Evolutionary conservation across 1,140 invertebrate genomes (phyloP), one percentile per base, ranked within the genome.

Genomic region (Brachionus koreanus): DNA sequence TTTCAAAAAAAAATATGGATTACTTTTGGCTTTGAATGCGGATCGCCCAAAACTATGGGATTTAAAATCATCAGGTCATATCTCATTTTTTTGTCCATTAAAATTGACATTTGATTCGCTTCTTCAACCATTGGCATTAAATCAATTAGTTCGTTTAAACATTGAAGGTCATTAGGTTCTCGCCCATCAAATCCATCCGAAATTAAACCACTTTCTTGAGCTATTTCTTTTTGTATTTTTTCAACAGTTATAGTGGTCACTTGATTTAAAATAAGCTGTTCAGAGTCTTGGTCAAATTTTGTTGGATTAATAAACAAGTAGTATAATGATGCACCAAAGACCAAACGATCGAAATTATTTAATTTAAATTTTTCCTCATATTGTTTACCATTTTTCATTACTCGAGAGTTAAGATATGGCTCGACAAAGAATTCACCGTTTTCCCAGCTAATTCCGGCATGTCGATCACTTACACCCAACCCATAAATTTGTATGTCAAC

Each of bases 51-150:
- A 67, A 90, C 90, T 83, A 91, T 89, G 12, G 91, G 89, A 29
- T 91, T 88, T 61, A 91, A 88, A 37, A 92, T 86, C 83, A 91
- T 86, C 10, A 92, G 88, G 84, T 92, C 91, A 86, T 91, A 92
- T 84, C 89, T 89, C 52, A 90, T 89, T 82, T 87, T 87, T 84
- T 90, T 90, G 74, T 91, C 90, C 42, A 92, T 85, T 83, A 91
- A 91, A 83, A 91, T 90, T 82, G 89, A 90, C 84, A 92, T 92
- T 43, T 87, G 87, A 85, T 92, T 92, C 3, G 91, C 91, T 84
- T 91, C 89, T 81, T 91, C 89, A 9, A 92, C 88, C 12, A 88
- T 86, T 1, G 91, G 91, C 84, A 92, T 86, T 37, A 91, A 85
- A 84, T 91, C 90, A 33, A 91, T 83, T 19, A 92, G 84, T 72